phyloP scores from a whole-genome alignment of 2,888 invertebrate genomes.

The Polyommatus iphigenia region DNA sequence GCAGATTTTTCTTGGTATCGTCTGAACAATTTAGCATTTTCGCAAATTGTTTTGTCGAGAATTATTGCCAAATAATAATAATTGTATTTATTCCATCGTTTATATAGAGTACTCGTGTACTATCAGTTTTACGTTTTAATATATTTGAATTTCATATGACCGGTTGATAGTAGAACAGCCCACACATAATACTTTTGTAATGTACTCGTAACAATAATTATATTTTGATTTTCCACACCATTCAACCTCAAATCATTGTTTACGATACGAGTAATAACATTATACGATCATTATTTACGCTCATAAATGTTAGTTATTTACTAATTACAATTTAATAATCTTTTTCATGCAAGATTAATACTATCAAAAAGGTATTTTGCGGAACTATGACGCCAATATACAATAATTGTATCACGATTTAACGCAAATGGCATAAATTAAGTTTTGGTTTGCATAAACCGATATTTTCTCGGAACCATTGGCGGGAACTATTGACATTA shows the following conservation, averaged over 20 bases:
- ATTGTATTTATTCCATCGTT: too few relatives aligned
- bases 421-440: slow-evolving; percentile 2
- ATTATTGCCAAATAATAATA: too few relatives aligned
- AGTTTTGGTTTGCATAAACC: slow-evolving; percentile 9
- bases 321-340: neutral
- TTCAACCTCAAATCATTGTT: neutral
- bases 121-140: neutral
- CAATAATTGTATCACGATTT: slow-evolving; percentile 2
- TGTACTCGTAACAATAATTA: neutral
- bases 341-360: neutral
- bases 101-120: too few relatives aligned
- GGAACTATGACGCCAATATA: neutral
- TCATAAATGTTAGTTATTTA: neutral
- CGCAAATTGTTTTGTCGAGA: too few relatives aligned
- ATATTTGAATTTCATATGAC: too few relatives aligned
- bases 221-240: neutral
- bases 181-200: too few relatives aligned
- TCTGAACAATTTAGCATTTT: too few relatives aligned
- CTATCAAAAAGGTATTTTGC: neutral
- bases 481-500: slow-evolving; percentile 13
- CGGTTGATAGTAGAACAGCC: too few relatives aligned
- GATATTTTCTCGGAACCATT: slow-evolving; percentile 8
- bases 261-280: neutral
- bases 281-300: neutral
- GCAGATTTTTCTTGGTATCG: too few relatives aligned